Percentiles rank a stretch among this genome's conserved stretches.
phyloP scores from a whole-genome alignment of 2,888 invertebrate species.

The Brenthis daphne region DNA sequence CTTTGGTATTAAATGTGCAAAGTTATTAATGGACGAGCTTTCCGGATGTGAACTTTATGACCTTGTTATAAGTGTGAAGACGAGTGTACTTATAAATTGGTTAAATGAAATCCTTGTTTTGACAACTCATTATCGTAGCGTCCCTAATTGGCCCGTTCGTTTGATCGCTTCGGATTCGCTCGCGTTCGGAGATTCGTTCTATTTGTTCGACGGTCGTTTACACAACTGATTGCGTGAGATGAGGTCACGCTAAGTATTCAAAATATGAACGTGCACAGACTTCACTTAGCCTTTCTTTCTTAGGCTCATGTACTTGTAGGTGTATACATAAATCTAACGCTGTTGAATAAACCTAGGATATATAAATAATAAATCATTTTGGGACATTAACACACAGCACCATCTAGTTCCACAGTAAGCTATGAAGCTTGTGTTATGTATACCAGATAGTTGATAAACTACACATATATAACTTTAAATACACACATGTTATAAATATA shows the following conservation, averaged over 20 bases:
- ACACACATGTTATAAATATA: too few relatives aligned
- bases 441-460: too few relatives aligned
- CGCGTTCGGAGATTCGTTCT: slow-evolving; percentile 54
- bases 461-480: too few relatives aligned
- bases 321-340: background rate
- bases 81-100: slow-evolving; percentile 41
- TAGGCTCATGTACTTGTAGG: background rate
- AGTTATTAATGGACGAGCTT: slow-evolving; percentile 40
- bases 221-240: slow-evolving; percentile 67
- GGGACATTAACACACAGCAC: too few relatives aligned
- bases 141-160: slow-evolving; percentile 73
- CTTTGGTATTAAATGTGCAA: slow-evolving; percentile 69
- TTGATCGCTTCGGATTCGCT: slow-evolving; percentile 55
- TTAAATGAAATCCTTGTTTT: slow-evolving; percentile 67
- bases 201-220: slow-evolving; percentile 74
- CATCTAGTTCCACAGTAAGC: too few relatives aligned
- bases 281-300: background rate
- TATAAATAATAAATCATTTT: too few relatives aligned
- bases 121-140: slow-evolving; percentile 77
- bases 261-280: slow-evolving; percentile 42
- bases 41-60: slow-evolving; percentile 49
- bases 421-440: too few relatives aligned
- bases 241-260: slow-evolving; percentile 59
- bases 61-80: slow-evolving; percentile 45
- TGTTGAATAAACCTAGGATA: too few relatives aligned